Evolutionary conservation across 2,797 vertebrate species (phyloP).

Genomic region (Pseudotriccus pelzelni): DNA sequence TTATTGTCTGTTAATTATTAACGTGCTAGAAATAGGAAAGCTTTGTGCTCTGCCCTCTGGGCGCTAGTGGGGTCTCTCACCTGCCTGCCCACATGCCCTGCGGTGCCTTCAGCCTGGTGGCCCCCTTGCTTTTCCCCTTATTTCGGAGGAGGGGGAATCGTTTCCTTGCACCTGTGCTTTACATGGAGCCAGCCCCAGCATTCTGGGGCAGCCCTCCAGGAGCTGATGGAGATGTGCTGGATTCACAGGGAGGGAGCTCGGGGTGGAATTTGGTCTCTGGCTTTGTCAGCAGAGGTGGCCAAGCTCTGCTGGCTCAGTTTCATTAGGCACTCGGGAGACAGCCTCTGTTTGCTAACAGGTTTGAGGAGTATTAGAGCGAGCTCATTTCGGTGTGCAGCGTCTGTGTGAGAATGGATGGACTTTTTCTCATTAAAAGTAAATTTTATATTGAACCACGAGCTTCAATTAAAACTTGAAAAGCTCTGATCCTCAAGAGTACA

Average conservation of each 20-base stretch:
- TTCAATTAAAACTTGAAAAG: neutral
- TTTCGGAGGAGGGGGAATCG: neutral
- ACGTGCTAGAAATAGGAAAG: neutral
- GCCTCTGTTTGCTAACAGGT: neutral
- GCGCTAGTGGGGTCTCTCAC: neutral
- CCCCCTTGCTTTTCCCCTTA: neutral
- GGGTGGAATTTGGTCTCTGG: neutral
- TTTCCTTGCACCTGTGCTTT: neutral
- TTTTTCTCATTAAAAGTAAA: neutral
- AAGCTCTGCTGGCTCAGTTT: neutral
- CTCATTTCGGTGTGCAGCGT: neutral
- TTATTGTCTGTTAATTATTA: neutral
- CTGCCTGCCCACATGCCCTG: neutral
- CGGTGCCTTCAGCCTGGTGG: neutral
- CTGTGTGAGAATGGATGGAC: neutral
- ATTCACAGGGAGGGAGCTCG: rapidly evolving
- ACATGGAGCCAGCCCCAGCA: neutral
- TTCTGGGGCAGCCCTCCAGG: neutral
- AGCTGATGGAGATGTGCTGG: neutral
- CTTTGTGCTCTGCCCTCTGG: neutral
- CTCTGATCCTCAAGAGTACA: neutral
- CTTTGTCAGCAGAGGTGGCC: neutral
- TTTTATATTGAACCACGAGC: neutral
- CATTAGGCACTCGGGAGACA: neutral
- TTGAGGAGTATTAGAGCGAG: neutral